Evolutionary conservation across 2,888 invertebrate genomes (phyloP).

Genomic region (Brenthis daphne): DNA sequence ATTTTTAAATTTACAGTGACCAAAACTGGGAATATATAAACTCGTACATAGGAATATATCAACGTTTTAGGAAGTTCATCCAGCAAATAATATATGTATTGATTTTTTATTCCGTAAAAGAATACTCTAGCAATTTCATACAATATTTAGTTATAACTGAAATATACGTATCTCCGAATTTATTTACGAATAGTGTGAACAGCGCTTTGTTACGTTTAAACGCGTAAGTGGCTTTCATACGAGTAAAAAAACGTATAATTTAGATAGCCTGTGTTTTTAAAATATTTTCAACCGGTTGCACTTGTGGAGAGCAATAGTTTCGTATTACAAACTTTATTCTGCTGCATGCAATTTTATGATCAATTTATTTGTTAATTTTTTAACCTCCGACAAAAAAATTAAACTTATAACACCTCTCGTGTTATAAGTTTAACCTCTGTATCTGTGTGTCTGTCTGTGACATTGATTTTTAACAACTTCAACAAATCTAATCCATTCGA

Average conservation of each 20-base stretch:
- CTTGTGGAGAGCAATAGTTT: slow-evolving; percentile 1
- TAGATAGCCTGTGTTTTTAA: not conserved
- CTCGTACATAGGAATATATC: no score
- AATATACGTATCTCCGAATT: not conserved
- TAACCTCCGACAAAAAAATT: no score
- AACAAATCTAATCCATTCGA: no score
- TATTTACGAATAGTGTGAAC: not conserved
- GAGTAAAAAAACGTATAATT: slow-evolving; percentile 1
- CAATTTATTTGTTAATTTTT: not conserved
- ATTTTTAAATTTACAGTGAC: no score
- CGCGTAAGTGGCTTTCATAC: slow-evolving; percentile 3
- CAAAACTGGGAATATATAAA: no score
- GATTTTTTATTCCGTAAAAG: no score
- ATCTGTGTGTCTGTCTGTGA: no score
- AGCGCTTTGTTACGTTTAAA: slow-evolving; percentile 8
- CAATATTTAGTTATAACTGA: not conserved
- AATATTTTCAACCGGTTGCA: slow-evolving; percentile 1
- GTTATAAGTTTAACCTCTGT: not conserved
- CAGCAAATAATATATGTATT: no score
- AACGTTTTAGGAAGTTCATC: no score
- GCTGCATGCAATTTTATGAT: not conserved
- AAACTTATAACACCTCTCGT: not conserved
- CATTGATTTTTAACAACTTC: no score
- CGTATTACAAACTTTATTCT: not conserved
- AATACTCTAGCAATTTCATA: no score